Evolutionary conservation across 2,113 vertebrate species (phyloP), one percentile per base, ranked within the genome.

Genomic region (Hippoglossus stenolepis): DNA sequence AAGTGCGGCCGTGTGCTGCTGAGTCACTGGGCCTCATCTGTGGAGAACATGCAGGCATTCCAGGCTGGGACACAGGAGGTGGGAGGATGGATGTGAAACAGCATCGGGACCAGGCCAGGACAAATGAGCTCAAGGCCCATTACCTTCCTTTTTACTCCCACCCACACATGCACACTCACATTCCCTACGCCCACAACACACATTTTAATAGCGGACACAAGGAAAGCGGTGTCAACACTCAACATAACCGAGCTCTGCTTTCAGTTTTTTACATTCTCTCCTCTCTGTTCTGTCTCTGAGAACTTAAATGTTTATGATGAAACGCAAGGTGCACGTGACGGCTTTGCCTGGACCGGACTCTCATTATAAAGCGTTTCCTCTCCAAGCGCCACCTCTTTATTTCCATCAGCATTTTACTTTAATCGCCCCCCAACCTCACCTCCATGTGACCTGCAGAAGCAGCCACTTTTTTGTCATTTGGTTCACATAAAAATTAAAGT

Each of bases 71-170:
- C 77, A 76, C 70, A 53, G 79, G 77, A 88, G 87, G 87, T 92
- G 90, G 92, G 92, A 90, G 90, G 87, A 91, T 56, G 65, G 83
- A 85, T 84, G 62, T n/a, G 20, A 85, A 92, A 90, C 80, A 86
- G 85, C 84, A 87, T 62, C 83, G 73, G 86, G 85, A 88, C 79
- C 75, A 51, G 82, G 83, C 85, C 83, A 82, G 84, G 82, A 90
- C 86, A 91, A 89, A 85, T 88, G 82, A 90, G 85, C 73, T 87
- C 84, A 76, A 89, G 85, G 85, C 76, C 80, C 73, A 82, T 83
- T 91, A 90, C 75, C 79, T 87, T 85, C 83, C 77, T 82, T 80
- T 87, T 51, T 76, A 75, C 73, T 82, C 79, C 77, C 86, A 84
- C 86, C 77, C 79, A 67, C 87, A 76, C 79, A 85, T 64, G 59